Base-by-base conservation (phyloP, 2,797 vertebrate genomes). In the Muscicapa comitata region DNA sequence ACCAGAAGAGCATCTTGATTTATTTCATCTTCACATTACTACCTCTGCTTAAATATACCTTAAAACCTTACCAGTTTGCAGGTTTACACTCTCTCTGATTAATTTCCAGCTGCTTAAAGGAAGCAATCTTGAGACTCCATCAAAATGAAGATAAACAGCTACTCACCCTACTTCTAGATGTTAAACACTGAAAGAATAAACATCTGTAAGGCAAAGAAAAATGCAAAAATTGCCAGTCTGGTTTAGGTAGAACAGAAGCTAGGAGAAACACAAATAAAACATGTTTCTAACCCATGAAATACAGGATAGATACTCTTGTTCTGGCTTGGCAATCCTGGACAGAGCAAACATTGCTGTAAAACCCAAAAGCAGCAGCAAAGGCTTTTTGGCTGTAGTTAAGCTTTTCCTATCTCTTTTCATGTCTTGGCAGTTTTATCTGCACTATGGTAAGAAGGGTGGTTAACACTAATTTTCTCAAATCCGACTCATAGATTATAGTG, bases 381-480 rank as follows among this genome's bases (percentile, higher is more conserved):
- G 7, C 0, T 3, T 59, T 92, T 37, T 67, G 67, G 58, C 43
- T 78, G 29, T 11, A 91, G 18, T 48, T 63, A 43, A 75, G 54
- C 4, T 88, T 86, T 68, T 70, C 57, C 31, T 67, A 17, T 48
- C 35, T 70, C 73, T 53, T 91, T 63, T 42, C 33, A 33, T 6
- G 21, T 35, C 67, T 85, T 58, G 45, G 59, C 45, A 81, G 47
- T 70, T 93, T 61, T 72, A 73, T 33, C 43, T 81, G 43, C 21
- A 37, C 58, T 55, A 11, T 6, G 21, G 82, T 70, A 88, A 92
- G 28, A 24, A 84, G 24, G 8, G 48, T 45, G n/a, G 73, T 72
- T 86, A 90, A 62, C 37, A 58, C 17, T 48, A 54, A 78, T 91
- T 93, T 90, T 88, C 73, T 81, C 50, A 90, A 88, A 86, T 51